These are phyloP conservation scores for Taurulus bubalis DNA, from an alignment of 2,113 vertebrate species.

Conservation along the genomic window DNA sequence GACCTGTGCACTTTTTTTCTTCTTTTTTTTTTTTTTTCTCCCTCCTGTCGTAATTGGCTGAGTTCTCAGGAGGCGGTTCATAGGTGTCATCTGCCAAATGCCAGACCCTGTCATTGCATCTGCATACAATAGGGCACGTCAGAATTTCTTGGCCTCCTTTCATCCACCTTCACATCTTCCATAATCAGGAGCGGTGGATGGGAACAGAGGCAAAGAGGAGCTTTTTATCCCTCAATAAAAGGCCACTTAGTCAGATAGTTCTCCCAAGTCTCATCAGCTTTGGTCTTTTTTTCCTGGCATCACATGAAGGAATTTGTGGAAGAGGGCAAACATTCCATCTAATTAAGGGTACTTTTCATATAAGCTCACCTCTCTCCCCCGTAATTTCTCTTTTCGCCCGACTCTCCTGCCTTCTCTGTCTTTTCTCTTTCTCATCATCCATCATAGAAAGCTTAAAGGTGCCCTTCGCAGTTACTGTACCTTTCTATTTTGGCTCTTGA, in stretches of 20 bases:
- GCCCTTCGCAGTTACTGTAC: constrained; percentile 76
- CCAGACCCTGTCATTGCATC: constrained; percentile 63
- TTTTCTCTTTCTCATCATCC: constrained; percentile 69
- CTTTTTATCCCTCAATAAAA: constrained; percentile 83
- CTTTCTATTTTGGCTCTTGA: constrained; percentile 66
- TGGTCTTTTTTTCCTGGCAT: constrained; percentile 68
- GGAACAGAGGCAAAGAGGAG: constrained; percentile 65
- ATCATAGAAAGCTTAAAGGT: constrained; percentile 76
- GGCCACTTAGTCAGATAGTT: constrained; percentile 79
- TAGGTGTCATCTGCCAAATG: constrained; percentile 67
- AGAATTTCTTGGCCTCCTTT: constrained; percentile 55
- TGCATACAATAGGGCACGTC: constrained; percentile 71
- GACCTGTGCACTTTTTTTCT: not conserved
- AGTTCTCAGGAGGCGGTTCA: constrained; percentile 4
- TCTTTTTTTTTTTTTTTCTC: not conserved
- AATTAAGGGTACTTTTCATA: constrained; percentile 77
- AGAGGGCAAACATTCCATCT: constrained; percentile 73
- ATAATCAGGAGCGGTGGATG: constrained; percentile 73
- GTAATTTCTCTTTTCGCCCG: constrained; percentile 52
- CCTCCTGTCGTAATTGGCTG: constrained; percentile 26
- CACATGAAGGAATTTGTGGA: constrained; percentile 75
- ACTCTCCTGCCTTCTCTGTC: constrained; percentile 27
- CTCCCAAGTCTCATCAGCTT: constrained; percentile 76
- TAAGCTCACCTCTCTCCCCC: constrained; percentile 54
- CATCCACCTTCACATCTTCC: constrained; percentile 61